phyloP scores from a whole-genome alignment of 1,140 invertebrate species.

The Campoletis sonorensis region DNA sequence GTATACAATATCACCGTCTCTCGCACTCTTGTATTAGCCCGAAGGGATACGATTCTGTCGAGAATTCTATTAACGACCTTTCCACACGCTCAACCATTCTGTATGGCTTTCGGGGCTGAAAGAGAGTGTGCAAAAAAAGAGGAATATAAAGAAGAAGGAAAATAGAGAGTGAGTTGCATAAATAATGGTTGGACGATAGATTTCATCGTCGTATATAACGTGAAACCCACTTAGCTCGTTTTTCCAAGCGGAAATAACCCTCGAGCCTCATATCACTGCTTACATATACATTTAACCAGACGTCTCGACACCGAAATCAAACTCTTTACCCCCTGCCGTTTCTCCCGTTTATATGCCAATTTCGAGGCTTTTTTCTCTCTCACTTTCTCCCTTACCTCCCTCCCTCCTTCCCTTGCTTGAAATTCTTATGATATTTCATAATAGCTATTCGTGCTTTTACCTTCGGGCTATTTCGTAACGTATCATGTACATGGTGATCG shows the following conservation, averaged over 20 bases:
- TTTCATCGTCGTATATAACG: slow-evolving; percentile 28
- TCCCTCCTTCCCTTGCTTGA: not conserved
- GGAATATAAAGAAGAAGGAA: not conserved
- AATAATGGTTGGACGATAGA: slow-evolving; percentile 42
- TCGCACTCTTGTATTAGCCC: slow-evolving; percentile 13
- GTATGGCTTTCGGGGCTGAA: not conserved
- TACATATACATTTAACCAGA: not conserved
- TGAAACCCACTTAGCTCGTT: slow-evolving; percentile 38
- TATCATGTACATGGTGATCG: not conserved
- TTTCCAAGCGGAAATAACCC: slow-evolving; percentile 44
- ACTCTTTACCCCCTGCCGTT: no score
- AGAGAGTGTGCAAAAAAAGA: not conserved
- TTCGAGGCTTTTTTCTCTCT: not conserved
- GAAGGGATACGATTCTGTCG: slow-evolving; percentile 37
- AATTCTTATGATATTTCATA: not conserved
- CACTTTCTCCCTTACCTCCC: not conserved
- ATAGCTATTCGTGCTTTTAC: not conserved
- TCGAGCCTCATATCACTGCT: slow-evolving; percentile 26
- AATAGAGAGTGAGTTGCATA: slow-evolving; percentile 25
- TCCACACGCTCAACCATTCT: slow-evolving; percentile 25
- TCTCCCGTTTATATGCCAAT: not conserved
- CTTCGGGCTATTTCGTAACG: not conserved
- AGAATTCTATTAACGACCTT: slow-evolving; percentile 41
- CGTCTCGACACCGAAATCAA: no score
- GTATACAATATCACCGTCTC: no score